phyloP scores from a whole-genome alignment of 23 tunicate species.

The Trididemnum clinides region DNA sequence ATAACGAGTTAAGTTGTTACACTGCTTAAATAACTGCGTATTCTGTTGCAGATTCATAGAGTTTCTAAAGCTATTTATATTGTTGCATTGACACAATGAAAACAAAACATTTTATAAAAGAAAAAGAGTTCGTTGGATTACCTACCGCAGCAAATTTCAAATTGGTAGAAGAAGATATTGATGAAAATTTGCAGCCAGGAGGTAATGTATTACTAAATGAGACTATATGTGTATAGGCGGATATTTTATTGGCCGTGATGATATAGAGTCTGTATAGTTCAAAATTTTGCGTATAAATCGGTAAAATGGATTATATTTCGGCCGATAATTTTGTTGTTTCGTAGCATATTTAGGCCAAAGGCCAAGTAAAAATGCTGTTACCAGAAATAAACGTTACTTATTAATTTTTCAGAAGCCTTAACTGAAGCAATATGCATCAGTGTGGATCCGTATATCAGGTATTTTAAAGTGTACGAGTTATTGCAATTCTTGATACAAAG shows the following conservation, averaged over 20 bases:
- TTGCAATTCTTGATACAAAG: no score
- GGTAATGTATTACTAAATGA: background rate
- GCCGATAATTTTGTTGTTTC: no score
- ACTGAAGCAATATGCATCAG: background rate
- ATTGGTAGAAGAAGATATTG: slow-evolving; percentile 6
- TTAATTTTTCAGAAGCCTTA: background rate
- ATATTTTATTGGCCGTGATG: background rate
- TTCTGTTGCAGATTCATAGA: no score
- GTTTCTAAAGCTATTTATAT: no score
- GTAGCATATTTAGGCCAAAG: no score
- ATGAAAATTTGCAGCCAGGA: background rate
- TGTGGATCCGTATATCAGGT: background rate
- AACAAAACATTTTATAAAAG: background rate
- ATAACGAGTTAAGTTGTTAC: no score
- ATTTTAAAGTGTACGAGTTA: no score
- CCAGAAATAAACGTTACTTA: background rate
- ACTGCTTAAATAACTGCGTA: no score
- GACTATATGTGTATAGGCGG: background rate
- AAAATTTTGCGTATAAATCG: no score
- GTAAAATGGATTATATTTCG: no score
- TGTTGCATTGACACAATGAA: no score
- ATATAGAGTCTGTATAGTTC: no score
- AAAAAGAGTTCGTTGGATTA: background rate
- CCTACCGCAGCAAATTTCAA: background rate
- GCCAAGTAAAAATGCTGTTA: background rate